phyloP scores from a whole-genome alignment of 2,113 vertebrate species.

The pig (Sus scrofa) region T2T-Sscrofa CM000828.6:56964001-56964500 shows the following conservation, averaged over 20 bases:
- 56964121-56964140: background rate
- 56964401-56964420: background rate
- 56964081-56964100: background rate
- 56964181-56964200: background rate
- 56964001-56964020: slow-evolving; percentile 23
- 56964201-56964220: background rate
- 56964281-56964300: background rate
- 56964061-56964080: background rate
- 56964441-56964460: background rate
- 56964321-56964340: background rate
- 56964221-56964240: background rate
- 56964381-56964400: background rate
- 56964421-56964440: too few species aligned
- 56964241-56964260: background rate
- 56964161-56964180: background rate
- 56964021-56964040: background rate
- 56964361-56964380: rapidly evolving
- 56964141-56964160: background rate
- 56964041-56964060: background rate
- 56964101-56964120: background rate
- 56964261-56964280: background rate
- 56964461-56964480: background rate
- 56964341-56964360: background rate
- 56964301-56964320: background rate
- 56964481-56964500: background rate